Conservation (phyloP, 2,113 vertebrate genomes). For the Macrotis lagotis region DNA sequence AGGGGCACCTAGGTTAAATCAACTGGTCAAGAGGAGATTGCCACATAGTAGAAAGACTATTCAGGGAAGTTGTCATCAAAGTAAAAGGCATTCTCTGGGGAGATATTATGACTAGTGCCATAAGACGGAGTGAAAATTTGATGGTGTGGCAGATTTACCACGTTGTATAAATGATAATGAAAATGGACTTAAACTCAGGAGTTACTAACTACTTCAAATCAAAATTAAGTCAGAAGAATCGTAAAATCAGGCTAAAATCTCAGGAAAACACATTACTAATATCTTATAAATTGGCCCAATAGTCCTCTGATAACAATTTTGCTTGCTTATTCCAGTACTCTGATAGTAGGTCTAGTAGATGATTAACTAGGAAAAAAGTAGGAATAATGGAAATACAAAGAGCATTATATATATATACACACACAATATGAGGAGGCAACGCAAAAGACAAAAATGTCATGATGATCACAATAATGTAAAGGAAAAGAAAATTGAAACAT, state of each 20-base stretch:
- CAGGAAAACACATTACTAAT: neutral
- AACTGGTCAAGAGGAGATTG: neutral
- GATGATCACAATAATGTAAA: neutral
- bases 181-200: neutral
- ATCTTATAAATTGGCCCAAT: neutral
- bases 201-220: neutral
- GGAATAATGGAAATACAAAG: too few species aligned
- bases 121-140: neutral
- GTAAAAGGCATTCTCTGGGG: slow-evolving; percentile 7
- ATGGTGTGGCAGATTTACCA: neutral
- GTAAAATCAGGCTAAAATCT: neutral
- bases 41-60: neutral
- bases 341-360: neutral
- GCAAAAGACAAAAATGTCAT: too few species aligned
- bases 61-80: neutral
- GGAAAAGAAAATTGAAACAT: neutral
- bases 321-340: neutral
- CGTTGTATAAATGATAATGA: neutral
- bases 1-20: neutral
- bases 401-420: too few species aligned
- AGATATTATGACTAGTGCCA: neutral
- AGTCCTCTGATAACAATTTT: neutral
- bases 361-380: neutral
- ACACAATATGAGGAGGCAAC: too few species aligned
- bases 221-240: neutral